Base-by-base conservation (phyloP, 2,888 invertebrate species). In the Tenthredo livida region DNA sequence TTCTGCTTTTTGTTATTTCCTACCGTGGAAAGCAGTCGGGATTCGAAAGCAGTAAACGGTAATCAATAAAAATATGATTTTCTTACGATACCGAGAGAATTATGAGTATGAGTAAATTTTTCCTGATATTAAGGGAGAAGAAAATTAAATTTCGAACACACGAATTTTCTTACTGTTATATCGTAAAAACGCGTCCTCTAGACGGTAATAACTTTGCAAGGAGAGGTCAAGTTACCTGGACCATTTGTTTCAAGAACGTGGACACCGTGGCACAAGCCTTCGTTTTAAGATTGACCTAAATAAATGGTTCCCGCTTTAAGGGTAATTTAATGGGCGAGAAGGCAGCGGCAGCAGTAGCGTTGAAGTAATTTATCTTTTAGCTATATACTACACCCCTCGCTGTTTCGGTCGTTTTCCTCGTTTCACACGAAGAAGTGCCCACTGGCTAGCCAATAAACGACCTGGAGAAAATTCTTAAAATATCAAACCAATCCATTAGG, bases 241-340 rank as follows among this genome's bases (percentile, higher is more conserved):
- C 61, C 78, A 80, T 80, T 80, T 80, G 78, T 80, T 80, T 61
- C 78, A 40, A 37, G 17, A 37, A 80, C 33, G 58, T 58, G 37
- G 47, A 61, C 47, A 80, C 58, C n/a, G n/a, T 37, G n/a, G 58
- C 37, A 40, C 37, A 58, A 17, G 25, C 33, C 33, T 80, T 58
- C 78, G 78, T 80, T 80, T 61, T 80, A 80, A 80, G 78, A 80
- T 80, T 80, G 78, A 80, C 78, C 78, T 61, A 61, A 80, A 80
- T 80, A 80, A 80, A 80, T 80, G 78, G 78, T 50, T n/a, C 37
- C 25, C 40, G 40, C 21, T 80, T 80, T 80, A 61, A 82, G 85
- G 88, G 89, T 90, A 89, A 90, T 90, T 90, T 90, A 90, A 89
- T 88, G 90, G 89, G 85, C 85, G 88, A 88, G 86, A 88, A 88